These are phyloP conservation scores for Jacana jacana DNA, from an alignment of 2,113 vertebrate genomes.

Conservation along the genomic window DNA sequence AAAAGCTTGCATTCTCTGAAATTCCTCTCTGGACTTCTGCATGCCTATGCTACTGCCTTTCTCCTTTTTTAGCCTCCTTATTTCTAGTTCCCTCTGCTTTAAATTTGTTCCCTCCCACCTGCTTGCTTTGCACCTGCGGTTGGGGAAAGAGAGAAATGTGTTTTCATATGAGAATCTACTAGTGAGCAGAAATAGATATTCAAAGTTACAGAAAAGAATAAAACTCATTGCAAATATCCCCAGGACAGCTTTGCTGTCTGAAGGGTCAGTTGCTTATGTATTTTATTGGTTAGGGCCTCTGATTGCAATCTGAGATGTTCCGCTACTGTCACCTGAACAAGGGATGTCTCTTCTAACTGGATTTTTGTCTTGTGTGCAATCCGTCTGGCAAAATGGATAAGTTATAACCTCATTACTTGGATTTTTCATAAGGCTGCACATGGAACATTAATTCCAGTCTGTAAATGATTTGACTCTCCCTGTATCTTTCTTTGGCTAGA, in stretches of 20 bases:
- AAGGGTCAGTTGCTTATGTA: neutral
- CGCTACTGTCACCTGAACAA: neutral
- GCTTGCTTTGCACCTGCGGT: neutral
- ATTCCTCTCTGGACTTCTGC: neutral
- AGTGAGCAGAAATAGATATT: neutral
- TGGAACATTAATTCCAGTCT: neutral
- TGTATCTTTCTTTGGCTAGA: neutral
- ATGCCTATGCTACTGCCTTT: neutral
- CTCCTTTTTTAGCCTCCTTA: neutral
- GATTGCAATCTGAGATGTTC: neutral
- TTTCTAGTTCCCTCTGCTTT: neutral
- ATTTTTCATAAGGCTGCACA: neutral
- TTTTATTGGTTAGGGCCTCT: neutral
- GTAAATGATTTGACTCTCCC: neutral
- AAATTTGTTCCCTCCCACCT: neutral
- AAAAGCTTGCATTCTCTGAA: neutral
- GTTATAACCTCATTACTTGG: neutral
- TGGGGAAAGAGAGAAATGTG: neutral
- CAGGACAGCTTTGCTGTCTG: neutral
- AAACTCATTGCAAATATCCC: neutral
- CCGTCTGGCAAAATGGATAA: neutral
- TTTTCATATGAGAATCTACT: neutral
- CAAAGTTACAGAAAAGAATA: neutral
- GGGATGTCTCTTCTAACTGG: neutral
- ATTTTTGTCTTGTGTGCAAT: neutral